Percentiles rank a stretch among this genome's conserved stretches.
phyloP scores from a whole-genome alignment of 2,113 vertebrate species.

The Myrmecobius fasciatus region DNA sequence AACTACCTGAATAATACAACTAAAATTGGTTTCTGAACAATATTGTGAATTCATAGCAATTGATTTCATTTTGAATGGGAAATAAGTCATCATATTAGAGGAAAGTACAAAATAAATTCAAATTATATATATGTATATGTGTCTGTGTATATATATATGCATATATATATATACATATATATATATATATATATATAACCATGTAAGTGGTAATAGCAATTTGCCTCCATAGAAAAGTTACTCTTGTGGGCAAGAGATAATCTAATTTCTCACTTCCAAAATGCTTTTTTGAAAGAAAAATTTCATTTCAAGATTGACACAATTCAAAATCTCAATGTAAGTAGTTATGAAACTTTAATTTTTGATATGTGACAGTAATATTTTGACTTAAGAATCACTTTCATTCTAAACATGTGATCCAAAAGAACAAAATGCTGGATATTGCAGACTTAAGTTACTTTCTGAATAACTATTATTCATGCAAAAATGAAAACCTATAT shows the following conservation, averaged over 20 bases:
- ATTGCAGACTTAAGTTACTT: not conserved
- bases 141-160: too few species aligned
- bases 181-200: too few species aligned
- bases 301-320: conserved; percentile 17
- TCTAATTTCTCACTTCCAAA: not conserved
- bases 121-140: too few species aligned
- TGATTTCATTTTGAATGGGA: not conserved
- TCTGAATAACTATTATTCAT: conserved; percentile 23
- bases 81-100: not conserved
- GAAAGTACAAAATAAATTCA: not conserved
- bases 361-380: not conserved
- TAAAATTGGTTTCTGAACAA: not conserved
- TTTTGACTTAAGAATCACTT: not conserved
- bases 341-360: conserved; percentile 7
- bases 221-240: not conserved
- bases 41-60: not conserved
- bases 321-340: conserved; percentile 32
- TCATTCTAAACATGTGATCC: conserved; percentile 1
- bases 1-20: not conserved
- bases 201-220: not conserved
- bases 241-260: not conserved
- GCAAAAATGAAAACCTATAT: not conserved
- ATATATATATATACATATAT: too few species aligned
- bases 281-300: conserved; percentile 26
- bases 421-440: conserved; percentile 35